phyloP scores from a whole-genome alignment of 2,113 vertebrate genomes.

The Urocitellus parryii region DNA sequence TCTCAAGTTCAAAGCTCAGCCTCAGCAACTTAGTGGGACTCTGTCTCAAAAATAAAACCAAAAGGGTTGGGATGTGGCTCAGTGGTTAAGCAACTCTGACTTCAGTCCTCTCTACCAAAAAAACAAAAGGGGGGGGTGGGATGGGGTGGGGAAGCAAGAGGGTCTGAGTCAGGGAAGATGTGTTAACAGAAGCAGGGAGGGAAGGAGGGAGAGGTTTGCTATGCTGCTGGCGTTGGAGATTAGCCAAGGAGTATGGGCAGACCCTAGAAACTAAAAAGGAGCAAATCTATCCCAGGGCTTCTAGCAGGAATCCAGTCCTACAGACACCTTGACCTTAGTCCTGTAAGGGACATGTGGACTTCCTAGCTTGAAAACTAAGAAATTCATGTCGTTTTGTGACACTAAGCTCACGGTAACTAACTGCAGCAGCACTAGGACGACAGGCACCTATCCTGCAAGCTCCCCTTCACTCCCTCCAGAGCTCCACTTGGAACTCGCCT shows the following conservation, averaged over 20 bases:
- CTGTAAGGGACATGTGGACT: background rate
- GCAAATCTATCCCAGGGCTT: background rate
- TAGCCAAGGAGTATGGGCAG: background rate
- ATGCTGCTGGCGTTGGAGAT: background rate
- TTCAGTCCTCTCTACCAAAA: too few species aligned
- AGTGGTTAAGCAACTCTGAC: too few species aligned
- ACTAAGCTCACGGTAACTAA: background rate
- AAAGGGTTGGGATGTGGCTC: too few species aligned
- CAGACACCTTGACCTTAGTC: background rate
- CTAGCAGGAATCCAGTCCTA: background rate
- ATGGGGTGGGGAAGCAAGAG: fast-evolving
- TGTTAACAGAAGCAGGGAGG: background rate
- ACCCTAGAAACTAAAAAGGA: background rate
- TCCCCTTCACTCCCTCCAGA: background rate
- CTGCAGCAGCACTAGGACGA: background rate
- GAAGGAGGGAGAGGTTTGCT: background rate
- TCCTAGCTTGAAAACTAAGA: background rate
- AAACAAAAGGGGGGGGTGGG: too few species aligned
- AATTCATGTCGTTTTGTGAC: background rate
- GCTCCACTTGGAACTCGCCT: background rate
- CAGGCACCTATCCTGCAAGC: background rate
- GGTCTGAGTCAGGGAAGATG: background rate
- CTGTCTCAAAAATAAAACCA: too few species aligned
- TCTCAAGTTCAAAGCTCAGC: too few species aligned
- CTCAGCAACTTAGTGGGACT: too few species aligned